phyloP scores from a whole-genome alignment of 2,888 invertebrate genomes.

The Trichopoda pennipes region DNA sequence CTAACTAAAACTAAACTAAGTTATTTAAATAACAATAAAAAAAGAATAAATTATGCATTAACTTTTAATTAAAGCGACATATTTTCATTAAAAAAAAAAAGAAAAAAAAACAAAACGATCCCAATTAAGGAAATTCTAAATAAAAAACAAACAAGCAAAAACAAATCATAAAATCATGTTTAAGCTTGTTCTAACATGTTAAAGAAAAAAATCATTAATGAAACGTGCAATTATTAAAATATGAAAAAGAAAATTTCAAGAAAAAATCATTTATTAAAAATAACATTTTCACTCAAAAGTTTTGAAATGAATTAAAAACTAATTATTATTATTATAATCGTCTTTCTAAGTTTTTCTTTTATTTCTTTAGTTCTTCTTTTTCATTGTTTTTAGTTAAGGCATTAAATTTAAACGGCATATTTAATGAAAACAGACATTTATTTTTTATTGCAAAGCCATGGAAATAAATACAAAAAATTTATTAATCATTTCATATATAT shows the following conservation, averaged over 20 bases:
- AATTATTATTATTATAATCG: not conserved
- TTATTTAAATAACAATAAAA: conserved; percentile 18
- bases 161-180: not conserved
- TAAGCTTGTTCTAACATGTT: not conserved
- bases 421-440: conserved; percentile 42
- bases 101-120: conserved; percentile 12
- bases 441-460: conserved; percentile 33
- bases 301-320: not conserved
- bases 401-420: conserved; percentile 58
- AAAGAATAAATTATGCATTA: conserved; percentile 14
- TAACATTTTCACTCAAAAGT: conserved; percentile 13
- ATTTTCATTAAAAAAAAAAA: conserved; percentile 13
- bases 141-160: not conserved
- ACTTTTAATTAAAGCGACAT: conserved; percentile 8
- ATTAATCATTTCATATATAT: conserved; percentile 21
- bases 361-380: conserved; percentile 33
- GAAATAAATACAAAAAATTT: conserved; percentile 36
- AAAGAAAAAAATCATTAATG: conserved; percentile 7
- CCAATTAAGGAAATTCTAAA: not conserved
- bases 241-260: not conserved
- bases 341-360: conserved; percentile 52
- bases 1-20: conserved; percentile 34
- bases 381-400: conserved; percentile 54
- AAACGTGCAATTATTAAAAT: conserved; percentile 24
- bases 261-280: not conserved